Conservation (phyloP, 2,797 vertebrate species). For the Etheostoma perlongum region DNA sequence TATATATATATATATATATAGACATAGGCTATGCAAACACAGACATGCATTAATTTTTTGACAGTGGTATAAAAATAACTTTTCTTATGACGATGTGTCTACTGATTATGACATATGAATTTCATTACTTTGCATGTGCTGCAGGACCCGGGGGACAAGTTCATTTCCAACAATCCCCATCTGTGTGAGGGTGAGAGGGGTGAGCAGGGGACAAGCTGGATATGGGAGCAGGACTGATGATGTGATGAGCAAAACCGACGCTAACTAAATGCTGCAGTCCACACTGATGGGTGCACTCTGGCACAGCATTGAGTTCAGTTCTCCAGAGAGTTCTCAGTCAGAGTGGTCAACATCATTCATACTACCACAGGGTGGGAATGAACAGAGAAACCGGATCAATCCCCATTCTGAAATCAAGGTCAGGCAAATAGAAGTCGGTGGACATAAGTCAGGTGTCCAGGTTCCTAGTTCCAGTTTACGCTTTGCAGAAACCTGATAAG, state of each 20-base stretch:
- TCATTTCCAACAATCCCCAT: conserved; percentile 34
- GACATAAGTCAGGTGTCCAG: neutral
- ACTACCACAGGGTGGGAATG: conserved; percentile 31
- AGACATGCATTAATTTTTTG: conserved; percentile 28
- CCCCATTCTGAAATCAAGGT: neutral
- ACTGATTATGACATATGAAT: conserved; percentile 12
- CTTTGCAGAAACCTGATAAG: neutral
- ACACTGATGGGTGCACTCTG: conserved; percentile 65
- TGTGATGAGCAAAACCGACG: conserved; percentile 42
- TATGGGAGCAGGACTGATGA: conserved; percentile 23
- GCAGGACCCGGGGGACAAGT: conserved; percentile 30
- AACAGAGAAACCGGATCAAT: neutral
- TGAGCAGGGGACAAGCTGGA: conserved; percentile 26
- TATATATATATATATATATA: no score
- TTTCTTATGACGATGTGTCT: conserved; percentile 16
- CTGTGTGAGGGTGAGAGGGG: conserved; percentile 33
- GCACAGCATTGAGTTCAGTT: conserved; percentile 59
- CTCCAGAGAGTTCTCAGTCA: conserved; percentile 52
- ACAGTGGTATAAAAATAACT: conserved; percentile 43
- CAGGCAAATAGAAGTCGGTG: no score
- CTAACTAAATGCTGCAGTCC: conserved; percentile 66
- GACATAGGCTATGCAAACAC: conserved; percentile 33
- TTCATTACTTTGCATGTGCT: conserved; percentile 24
- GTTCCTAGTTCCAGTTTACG: neutral
- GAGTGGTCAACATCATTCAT: conserved; percentile 64